Conservation (phyloP, 1,140 invertebrate species). For the Solen grandis region DNA sequence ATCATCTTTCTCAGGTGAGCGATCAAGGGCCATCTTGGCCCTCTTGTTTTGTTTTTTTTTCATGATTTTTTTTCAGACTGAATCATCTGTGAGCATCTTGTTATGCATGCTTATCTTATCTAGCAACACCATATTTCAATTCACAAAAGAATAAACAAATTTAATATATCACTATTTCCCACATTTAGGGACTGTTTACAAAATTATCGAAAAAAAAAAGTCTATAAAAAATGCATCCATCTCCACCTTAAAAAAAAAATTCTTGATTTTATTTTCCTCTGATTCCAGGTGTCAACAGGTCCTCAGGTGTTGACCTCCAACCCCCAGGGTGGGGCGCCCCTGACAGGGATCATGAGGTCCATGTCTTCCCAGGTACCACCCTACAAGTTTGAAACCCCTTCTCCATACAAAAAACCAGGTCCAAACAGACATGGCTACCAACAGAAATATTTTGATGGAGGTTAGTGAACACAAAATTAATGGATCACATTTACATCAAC, state of each 20-base stretch:
- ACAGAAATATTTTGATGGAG: conserved; percentile 59
- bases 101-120: too few species aligned
- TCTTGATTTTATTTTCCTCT: neutral
- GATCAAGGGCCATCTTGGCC: too few species aligned
- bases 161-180: too few species aligned
- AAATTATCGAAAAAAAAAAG: too few species aligned
- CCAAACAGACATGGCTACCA: conserved; percentile 65
- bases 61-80: too few species aligned
- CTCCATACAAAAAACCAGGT: conserved; percentile 64
- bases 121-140: too few species aligned
- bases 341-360: neutral
- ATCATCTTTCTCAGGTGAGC: too few species aligned
- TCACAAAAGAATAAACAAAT: too few species aligned
- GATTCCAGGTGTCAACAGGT: neutral
- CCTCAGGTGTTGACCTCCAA: neutral
- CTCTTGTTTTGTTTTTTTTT: too few species aligned
- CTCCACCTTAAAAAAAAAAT: neutral
- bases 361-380: conserved; percentile 22
- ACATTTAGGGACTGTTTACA: too few species aligned
- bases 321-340: neutral
- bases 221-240: neutral
- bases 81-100: too few species aligned
- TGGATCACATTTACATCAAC: neutral
- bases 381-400: conserved; percentile 53
- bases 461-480: conserved; percentile 48